Evolutionary conservation across 2,888 invertebrate species (phyloP), one percentile per base, ranked within the genome.

Genomic region (Corbicula japonica): DNA sequence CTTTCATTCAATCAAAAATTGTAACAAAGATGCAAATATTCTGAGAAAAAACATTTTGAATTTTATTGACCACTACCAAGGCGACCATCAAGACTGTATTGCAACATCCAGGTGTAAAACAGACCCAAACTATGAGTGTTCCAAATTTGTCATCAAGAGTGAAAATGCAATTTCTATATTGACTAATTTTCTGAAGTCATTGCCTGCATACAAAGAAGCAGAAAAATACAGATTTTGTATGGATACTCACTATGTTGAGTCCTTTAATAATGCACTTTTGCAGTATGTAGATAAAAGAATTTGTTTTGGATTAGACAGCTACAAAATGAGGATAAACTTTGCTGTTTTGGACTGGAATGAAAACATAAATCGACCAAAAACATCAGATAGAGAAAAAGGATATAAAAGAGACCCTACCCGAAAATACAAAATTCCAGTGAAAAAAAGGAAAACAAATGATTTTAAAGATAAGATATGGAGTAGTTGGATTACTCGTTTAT

Each of bases 291-390:
- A 66, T n/a, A 66, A 66, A 35, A 32, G 52, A 34, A 66, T 50
- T 30, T 44, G 34, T 34, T 66, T 66, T 52, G 38, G 65, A 66
- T 28, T 48, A n/a, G 52, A 52, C 23, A 30, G 18, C n/a, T 66
- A 50, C 12, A 48, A 46, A 21, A 35, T 50, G 26, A 34, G 52
- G 34, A 66, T 50, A 23, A 35, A 35, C 23, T 26, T 66, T 50
- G 34, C 65, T 30, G 32, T 66, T 32, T 30, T 66, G 28, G 52
- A 66, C 52, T 52, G 50, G 52, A 66, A 66, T 66, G 65, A 66
- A 38, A 66, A 66, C 26, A 21, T 62, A 56, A 56, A 56, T 21
- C 54, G 30, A 15, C 10, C 50, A 50, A 15, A 21, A 15, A 50
- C 50, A 10, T 41, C 41, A 41, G 41, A 41, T 10, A 41, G 41